A percentile compares a stretch with the other conserved stretches of the same genome.
phyloP scores from a whole-genome alignment of 2,888 invertebrate genomes.

The Napeogenes sylphis region DNA sequence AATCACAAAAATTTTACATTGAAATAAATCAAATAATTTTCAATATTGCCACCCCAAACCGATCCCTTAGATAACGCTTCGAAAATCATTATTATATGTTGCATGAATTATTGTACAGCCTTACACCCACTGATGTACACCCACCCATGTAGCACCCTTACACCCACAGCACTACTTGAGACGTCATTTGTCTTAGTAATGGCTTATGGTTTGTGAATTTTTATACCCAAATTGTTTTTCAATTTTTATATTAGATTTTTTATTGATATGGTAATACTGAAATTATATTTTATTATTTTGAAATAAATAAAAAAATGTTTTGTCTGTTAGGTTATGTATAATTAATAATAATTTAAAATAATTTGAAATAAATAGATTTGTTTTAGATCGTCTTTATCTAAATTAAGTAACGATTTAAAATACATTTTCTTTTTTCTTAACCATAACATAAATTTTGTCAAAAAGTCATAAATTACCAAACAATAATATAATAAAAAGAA shows the following conservation, averaged over 20 bases:
- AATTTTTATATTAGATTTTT: conserved; percentile 9
- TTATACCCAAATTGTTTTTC: conserved; percentile 29
- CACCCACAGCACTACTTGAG: conserved; percentile 25
- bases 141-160: conserved; percentile 41
- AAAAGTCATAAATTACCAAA: not conserved
- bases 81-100: conserved; percentile 68
- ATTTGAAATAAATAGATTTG: too few relatives aligned
- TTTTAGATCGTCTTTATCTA: not conserved
- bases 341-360: too few relatives aligned
- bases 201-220: conserved; percentile 54
- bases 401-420: not conserved
- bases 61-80: conserved; percentile 47
- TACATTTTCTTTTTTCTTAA: not conserved
- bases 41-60: conserved; percentile 30
- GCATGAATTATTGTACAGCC: conserved; percentile 61
- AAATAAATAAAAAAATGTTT: too few relatives aligned
- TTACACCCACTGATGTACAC: conserved; percentile 24
- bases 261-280: not conserved
- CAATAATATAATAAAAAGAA: not conserved
- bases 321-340: too few relatives aligned
- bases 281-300: not conserved
- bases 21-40: conserved; percentile 6
- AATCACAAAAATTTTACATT: too few relatives aligned
- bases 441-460: not conserved
- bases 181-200: conserved; percentile 39